These are phyloP conservation scores for Ondatra zibethicus DNA, from an alignment of 2,113 vertebrate species.

Conservation along the genomic window DNA sequence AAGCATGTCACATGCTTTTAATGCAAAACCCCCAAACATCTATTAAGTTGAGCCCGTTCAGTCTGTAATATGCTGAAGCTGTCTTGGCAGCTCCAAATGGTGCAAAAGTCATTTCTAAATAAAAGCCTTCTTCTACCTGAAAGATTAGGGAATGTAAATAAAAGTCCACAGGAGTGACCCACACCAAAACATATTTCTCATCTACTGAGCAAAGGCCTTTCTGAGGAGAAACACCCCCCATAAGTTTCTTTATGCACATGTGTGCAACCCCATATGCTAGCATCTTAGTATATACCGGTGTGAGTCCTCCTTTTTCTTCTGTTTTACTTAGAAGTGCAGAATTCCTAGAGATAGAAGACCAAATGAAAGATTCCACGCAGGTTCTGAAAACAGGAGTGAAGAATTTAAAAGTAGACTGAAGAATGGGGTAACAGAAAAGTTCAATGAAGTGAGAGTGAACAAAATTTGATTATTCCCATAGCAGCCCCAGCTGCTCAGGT, in stretches of 20 bases:
- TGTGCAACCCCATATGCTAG: neutral
- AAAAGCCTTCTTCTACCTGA: neutral
- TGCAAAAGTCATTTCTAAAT: constrained; percentile 4
- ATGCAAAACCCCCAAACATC: constrained; percentile 50
- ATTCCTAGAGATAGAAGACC: neutral
- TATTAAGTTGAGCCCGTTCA: constrained; percentile 20
- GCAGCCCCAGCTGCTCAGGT: neutral
- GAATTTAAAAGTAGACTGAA: neutral
- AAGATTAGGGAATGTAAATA: constrained; percentile 17
- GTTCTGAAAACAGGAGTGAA: neutral
- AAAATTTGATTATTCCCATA: neutral
- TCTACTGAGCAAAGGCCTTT: neutral
- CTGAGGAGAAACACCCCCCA: neutral
- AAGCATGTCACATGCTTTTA: constrained; percentile 45
- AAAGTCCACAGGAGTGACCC: neutral
- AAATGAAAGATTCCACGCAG: neutral
- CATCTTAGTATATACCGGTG: neutral
- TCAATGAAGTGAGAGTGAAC: neutral
- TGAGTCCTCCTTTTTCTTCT: neutral
- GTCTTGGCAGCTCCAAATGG: constrained; percentile 2
- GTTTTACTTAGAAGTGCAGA: neutral
- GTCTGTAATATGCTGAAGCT: constrained; percentile 7
- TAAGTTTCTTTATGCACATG: neutral
- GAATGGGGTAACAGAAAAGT: neutral
- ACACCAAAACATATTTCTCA: neutral